These are phyloP conservation scores for Clarias batrachus DNA, from an alignment of 2,113 vertebrate species.

Conservation along the genomic window DNA sequence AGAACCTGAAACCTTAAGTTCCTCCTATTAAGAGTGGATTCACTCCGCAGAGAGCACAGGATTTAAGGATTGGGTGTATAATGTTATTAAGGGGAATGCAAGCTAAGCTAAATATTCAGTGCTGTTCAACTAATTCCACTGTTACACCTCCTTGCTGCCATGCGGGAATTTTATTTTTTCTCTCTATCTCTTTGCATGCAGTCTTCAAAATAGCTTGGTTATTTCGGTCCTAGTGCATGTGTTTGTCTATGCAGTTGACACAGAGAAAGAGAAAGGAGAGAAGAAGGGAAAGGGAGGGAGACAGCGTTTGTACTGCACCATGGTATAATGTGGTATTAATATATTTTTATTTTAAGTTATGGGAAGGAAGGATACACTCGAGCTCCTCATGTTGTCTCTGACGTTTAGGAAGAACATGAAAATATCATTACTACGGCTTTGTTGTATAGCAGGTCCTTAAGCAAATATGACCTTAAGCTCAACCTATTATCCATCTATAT, in stretches of 20 bases:
- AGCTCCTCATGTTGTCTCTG: neutral
- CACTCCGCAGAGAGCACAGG: conserved; percentile 9
- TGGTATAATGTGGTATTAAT: neutral
- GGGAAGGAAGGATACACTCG: neutral
- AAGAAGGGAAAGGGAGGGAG: neutral
- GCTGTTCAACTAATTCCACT: conserved; percentile 49
- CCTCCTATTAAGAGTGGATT: neutral
- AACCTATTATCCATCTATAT: neutral
- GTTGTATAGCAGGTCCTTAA: neutral
- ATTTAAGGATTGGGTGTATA: conserved; percentile 56
- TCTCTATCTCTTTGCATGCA: conserved; percentile 36
- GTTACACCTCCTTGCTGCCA: conserved; percentile 6
- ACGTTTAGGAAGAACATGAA: neutral
- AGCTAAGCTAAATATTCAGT: conserved; percentile 40
- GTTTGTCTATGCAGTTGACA: conserved; percentile 15
- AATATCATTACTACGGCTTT: neutral
- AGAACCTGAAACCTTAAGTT: neutral
- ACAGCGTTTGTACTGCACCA: neutral
- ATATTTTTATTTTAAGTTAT: neutral
- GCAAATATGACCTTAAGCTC: neutral
- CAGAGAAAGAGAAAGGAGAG: conserved; percentile 5
- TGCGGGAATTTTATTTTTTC: conserved; percentile 3
- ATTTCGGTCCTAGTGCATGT: conserved; percentile 30
- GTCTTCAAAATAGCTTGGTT: conserved; percentile 37
- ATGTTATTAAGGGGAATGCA: conserved; percentile 49